Evolutionary conservation across 1,140 invertebrate species (phyloP).

Genomic region (Dreissena rostriformis): DNA sequence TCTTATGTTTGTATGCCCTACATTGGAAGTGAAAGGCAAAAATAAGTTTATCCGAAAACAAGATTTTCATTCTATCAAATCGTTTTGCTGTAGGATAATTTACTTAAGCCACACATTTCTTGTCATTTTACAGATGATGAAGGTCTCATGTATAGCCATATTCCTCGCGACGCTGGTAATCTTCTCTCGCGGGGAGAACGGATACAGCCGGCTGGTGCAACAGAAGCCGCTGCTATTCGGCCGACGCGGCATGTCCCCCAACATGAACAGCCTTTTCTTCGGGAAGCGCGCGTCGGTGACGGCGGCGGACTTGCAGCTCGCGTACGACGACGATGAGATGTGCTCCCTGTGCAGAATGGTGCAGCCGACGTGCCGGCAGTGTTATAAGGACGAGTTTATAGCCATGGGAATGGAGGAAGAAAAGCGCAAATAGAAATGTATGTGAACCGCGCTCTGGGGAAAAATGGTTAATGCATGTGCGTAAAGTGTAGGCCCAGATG

Average conservation of each 20-base stretch:
- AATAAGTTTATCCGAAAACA: too few species aligned
- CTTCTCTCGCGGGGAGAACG: slow-evolving; percentile 11
- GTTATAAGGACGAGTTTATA: slow-evolving; percentile 40
- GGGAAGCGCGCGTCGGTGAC: slow-evolving; percentile 62
- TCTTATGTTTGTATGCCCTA: too few species aligned
- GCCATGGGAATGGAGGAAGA: not conserved
- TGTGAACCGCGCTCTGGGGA: too few species aligned
- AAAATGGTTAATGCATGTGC: too few species aligned
- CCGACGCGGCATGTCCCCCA: slow-evolving; percentile 68
- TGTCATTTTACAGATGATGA: not conserved
- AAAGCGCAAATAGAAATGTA: too few species aligned
- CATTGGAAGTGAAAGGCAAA: too few species aligned
- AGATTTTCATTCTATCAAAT: too few species aligned
- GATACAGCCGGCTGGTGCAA: slow-evolving; percentile 54
- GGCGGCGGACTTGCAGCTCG: slow-evolving; percentile 16
- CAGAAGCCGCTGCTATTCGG: slow-evolving; percentile 68
- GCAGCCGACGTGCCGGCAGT: slow-evolving; percentile 22
- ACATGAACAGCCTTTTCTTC: slow-evolving; percentile 75
- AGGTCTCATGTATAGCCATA: not conserved
- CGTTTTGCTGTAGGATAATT: too few species aligned
- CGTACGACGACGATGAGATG: slow-evolving; percentile 45
- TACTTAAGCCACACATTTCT: too few species aligned
- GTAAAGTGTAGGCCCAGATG: too few species aligned
- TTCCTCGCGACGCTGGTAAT: not conserved
- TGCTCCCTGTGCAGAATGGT: slow-evolving; percentile 46